Evolutionary conservation across 2,113 vertebrate genomes (phyloP), one percentile per base, ranked within the genome.

Genomic region (Hylia prasina): DNA sequence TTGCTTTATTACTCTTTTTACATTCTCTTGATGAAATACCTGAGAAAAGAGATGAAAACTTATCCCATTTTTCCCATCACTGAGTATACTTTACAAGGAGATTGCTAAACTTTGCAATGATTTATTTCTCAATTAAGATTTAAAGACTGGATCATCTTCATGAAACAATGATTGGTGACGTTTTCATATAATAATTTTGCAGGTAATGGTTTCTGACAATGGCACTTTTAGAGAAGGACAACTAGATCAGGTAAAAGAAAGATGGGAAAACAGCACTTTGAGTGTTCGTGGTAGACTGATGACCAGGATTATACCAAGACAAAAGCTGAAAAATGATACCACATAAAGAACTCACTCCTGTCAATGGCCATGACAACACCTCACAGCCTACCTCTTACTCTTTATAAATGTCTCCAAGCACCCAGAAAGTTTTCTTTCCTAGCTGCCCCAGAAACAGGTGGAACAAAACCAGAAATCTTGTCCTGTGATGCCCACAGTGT

Each of bases 101-200:
- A 81, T 68, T 84, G 68, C 51, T 81, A 96, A 92, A 90, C 31
- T 80, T 39, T 77, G 23, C 9, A 73, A 86, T 95, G 72, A 96
- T 97, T 95, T 95, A 95, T 96, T 95, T 37, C 24, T 82, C 87
- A 93, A 76, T 96, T 87, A 94, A 94, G 44, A 84, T 91, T 72
- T 95, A 95, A 97, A 50, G 51, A 94, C 82, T 75, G 78, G 37
- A 78, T 86, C 56, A 66, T 94, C 86, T 91, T 93, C 64, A 65
- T 84, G 75, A 92, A 83, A 60, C 19, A 63, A 37, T 83, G 72
- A 73, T n/a, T 30, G 39, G 40, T 66, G 47, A 70, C 53, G 51
- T 87, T 80, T 79, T 72, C 13, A 13, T 44, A 25, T 9, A 84
- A 53, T 15, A 83, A 21, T 45, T 83, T 87, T 91, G 48, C 39